A percentile compares a stretch with the other conserved stretches of the same genome.
These are phyloP conservation scores for Sarotherodon lohbergeri DNA, from an alignment of 2,113 vertebrate genomes.

Conservation along the genomic window DNA sequence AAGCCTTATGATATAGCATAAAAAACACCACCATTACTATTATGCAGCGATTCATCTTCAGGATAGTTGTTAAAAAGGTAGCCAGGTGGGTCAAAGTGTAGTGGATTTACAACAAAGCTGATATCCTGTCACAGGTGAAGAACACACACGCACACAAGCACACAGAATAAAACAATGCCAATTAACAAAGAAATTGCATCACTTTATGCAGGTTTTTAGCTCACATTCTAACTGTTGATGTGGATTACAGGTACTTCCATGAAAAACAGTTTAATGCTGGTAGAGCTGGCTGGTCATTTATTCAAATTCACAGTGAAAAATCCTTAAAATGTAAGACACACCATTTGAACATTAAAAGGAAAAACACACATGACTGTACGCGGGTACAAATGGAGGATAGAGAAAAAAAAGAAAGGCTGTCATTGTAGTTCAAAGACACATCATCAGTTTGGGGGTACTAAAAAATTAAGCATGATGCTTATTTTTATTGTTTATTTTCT, in stretches of 20 bases:
- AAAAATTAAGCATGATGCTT: background rate
- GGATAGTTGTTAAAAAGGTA: background rate
- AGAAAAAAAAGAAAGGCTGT: background rate
- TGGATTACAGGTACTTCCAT: background rate
- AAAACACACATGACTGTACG: background rate
- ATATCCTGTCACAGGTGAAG: background rate
- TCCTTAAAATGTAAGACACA: background rate
- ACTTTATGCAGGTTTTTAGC: background rate
- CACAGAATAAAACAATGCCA: rapidly evolving
- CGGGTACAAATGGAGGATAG: background rate
- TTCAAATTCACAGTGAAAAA: background rate
- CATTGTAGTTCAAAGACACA: background rate
- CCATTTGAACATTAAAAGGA: background rate
- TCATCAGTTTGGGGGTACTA: background rate
- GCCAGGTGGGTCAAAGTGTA: background rate
- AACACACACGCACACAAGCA: background rate
- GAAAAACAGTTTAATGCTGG: background rate
- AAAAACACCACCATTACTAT: background rate
- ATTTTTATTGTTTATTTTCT: background rate
- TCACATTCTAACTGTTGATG: background rate
- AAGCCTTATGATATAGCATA: rapidly evolving
- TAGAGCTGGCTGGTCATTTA: background rate
- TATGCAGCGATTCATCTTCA: background rate
- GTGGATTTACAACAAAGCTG: background rate
- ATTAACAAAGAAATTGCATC: background rate